A percentile compares a stretch with the other conserved stretches of the same genome.
These are phyloP conservation scores for Meandrina meandrites DNA, from an alignment of 92 coral and sea anemone genomes.

Conservation along the genomic window DNA sequence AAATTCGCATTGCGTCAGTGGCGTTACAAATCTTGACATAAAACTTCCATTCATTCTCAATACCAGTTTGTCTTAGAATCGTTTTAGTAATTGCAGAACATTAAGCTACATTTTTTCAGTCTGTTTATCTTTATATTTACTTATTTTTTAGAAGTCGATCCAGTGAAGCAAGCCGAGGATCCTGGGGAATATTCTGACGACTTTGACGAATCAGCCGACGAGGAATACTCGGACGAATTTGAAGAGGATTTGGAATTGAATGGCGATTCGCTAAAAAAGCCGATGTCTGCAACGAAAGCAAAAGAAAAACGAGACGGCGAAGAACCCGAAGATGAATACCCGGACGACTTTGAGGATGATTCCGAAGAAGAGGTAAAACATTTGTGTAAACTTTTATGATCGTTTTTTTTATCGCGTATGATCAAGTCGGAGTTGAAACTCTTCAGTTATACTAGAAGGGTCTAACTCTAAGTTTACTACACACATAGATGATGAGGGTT, in stretches of 20 bases:
- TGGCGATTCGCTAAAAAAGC: conserved; percentile 58
- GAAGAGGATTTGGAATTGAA: conserved; percentile 69
- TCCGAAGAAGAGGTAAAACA: conserved; percentile 72
- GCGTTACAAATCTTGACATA: background rate
- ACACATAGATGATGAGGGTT: too few relatives aligned
- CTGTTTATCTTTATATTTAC: too few relatives aligned
- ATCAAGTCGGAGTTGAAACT: background rate
- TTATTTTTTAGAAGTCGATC: conserved; percentile 27
- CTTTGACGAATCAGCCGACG: conserved; percentile 84
- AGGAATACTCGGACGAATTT: conserved; percentile 83
- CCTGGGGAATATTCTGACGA: conserved; percentile 90
- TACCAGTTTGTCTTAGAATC: too few relatives aligned
- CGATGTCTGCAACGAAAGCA: conserved; percentile 49
- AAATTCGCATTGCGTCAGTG: background rate
- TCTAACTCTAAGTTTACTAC: too few relatives aligned
- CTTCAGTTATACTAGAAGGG: background rate
- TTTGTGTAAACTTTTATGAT: too few relatives aligned
- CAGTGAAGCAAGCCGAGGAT: conserved; percentile 45
- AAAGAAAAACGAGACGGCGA: conserved; percentile 39
- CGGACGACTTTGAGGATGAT: conserved; percentile 88
- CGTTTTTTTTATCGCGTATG: too few relatives aligned
- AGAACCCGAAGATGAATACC: conserved; percentile 59
- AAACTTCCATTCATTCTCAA: background rate
- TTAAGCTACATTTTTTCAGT: too few relatives aligned
- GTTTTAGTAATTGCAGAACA: too few relatives aligned